Evolutionary conservation across 2,888 invertebrate species (phyloP).

Genomic region (Autographa pulchrina): DNA sequence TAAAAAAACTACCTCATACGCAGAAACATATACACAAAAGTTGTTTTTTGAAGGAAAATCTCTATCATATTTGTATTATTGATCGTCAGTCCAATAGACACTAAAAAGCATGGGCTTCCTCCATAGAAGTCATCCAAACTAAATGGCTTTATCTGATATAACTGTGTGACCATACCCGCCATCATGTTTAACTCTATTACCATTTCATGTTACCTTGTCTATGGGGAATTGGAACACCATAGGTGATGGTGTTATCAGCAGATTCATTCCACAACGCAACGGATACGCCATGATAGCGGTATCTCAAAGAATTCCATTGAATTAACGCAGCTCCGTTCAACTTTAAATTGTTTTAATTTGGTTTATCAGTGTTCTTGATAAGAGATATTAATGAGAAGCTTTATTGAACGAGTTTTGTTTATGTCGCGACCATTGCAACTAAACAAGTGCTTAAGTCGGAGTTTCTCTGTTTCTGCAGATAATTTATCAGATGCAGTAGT

Average conservation of each 20-base stretch:
- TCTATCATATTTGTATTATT: not conserved
- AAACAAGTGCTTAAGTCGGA: not conserved
- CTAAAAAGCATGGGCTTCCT: conserved; percentile 19
- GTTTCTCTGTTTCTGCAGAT: not conserved
- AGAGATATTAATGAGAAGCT: conserved; percentile 12
- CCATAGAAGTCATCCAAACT: conserved; percentile 31
- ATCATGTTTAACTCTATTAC: conserved; percentile 43
- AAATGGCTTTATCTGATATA: conserved; percentile 56
- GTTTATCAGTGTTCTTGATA: conserved; percentile 40
- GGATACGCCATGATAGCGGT: conserved; percentile 42
- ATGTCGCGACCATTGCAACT: not conserved
- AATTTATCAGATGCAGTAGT: not conserved
- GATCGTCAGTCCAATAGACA: conserved; percentile 13
- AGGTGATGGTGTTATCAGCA: conserved; percentile 57
- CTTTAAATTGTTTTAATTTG: conserved; percentile 56
- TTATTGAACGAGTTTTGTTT: conserved; percentile 15
- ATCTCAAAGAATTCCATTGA: conserved; percentile 48
- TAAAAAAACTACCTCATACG: too few relatives aligned
- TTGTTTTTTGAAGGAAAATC: too few relatives aligned
- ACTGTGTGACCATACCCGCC: conserved; percentile 37
- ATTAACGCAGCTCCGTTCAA: conserved; percentile 34
- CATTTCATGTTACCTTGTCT: conserved; percentile 36
- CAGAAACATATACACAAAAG: too few relatives aligned
- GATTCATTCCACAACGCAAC: conserved; percentile 33
- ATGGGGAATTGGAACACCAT: conserved; percentile 38